Conservation (phyloP, 2,888 invertebrate species). For the Amphipoea lucens region DNA sequence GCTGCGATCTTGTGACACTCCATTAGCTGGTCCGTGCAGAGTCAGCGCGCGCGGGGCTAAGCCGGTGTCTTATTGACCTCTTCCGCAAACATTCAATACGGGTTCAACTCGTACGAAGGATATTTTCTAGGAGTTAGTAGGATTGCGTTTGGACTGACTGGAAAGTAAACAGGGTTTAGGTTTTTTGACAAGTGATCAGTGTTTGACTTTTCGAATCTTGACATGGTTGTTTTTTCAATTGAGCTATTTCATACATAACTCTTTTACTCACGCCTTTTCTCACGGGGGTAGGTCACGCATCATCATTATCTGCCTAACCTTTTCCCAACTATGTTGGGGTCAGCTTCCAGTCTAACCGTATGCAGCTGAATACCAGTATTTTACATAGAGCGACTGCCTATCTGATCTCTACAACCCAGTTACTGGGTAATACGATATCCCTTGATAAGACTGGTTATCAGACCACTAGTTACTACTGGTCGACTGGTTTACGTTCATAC, state of each 20-base stretch:
- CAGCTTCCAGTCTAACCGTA: no score
- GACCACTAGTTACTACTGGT: no score
- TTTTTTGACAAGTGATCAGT: slow-evolving; percentile 2
- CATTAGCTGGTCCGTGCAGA: slow-evolving; percentile 56
- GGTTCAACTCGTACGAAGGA: not conserved
- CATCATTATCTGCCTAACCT: no score
- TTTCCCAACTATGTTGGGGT: no score
- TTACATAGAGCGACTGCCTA: no score
- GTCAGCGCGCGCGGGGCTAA: slow-evolving; percentile 55
- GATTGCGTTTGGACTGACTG: slow-evolving; percentile 11
- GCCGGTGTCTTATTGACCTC: slow-evolving; percentile 60
- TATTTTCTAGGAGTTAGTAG: slow-evolving; percentile 49
- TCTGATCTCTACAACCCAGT: no score
- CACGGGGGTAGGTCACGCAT: not conserved
- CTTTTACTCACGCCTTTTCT: no score
- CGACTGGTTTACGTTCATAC: no score
- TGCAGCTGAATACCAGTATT: no score
- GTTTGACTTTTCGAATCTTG: not conserved
- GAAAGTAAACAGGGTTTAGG: not conserved
- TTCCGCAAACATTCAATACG: slow-evolving; percentile 51
- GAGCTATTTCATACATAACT: not conserved
- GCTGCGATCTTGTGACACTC: slow-evolving; percentile 45
- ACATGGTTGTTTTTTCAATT: not conserved
- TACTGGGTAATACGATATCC: no score
- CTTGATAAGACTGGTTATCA: no score